A percentile compares a stretch with the other conserved stretches of the same genome.
Conservation (phyloP, 2,888 invertebrate species). For the Epicampocera succincta region DNA sequence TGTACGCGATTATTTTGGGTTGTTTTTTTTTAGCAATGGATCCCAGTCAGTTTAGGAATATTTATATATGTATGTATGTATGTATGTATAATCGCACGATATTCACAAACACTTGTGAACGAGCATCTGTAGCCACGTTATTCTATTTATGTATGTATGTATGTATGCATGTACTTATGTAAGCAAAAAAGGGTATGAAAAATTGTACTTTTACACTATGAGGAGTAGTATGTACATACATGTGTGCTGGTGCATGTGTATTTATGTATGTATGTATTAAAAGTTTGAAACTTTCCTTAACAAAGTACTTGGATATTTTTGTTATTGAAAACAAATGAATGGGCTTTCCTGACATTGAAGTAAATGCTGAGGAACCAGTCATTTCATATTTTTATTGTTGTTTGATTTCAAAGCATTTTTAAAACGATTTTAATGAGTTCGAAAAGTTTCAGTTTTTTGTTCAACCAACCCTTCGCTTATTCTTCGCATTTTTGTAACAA, state of each 20-base stretch:
- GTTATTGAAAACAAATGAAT: conserved; percentile 41
- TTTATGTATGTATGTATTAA: conserved; percentile 7
- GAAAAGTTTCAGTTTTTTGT: conserved; percentile 37
- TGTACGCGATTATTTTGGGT: conserved; percentile 2
- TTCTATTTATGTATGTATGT: no score
- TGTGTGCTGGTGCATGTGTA: conserved; percentile 23
- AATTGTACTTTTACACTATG: not conserved
- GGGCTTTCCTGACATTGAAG: conserved; percentile 67
- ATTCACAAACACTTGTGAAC: no score
- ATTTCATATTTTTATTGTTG: conserved; percentile 38
- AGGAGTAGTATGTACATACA: no score
- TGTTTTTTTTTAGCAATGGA: conserved; percentile 22
- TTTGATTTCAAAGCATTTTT: conserved; percentile 48
- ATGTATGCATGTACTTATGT: no score
- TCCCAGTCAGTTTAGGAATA: not conserved
- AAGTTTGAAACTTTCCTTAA: not conserved
- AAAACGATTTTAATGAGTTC: conserved; percentile 55
- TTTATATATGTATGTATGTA: no score
- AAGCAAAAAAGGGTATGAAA: no score
- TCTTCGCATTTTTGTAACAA: conserved; percentile 35
- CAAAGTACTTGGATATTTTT: not conserved
- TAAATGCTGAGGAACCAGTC: conserved; percentile 45
- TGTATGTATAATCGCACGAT: no score
- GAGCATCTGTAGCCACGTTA: no score
- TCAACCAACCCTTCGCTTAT: not conserved